phyloP scores from a whole-genome alignment of 2,113 vertebrate species.

The Plecotus auritus region DNA sequence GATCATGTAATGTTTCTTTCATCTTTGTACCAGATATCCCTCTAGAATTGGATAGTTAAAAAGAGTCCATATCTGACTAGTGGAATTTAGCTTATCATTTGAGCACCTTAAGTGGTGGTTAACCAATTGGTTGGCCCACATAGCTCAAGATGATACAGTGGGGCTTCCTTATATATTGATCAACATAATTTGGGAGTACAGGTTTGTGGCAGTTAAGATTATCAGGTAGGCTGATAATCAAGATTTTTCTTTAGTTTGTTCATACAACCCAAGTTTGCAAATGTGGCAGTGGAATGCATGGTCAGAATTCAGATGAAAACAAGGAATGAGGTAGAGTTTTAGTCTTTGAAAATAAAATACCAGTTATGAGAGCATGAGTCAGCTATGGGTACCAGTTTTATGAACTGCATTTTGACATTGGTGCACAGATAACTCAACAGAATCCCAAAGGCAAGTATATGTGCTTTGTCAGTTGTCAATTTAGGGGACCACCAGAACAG shows the following conservation, averaged over 20 bases:
- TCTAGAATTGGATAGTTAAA: not conserved
- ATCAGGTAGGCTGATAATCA: not conserved
- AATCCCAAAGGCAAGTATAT: not conserved
- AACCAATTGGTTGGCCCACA: not conserved
- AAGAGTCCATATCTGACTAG: not conserved
- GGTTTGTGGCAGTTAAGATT: not conserved
- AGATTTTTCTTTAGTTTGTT: not conserved
- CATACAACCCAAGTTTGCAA: not conserved
- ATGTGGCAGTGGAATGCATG: not conserved
- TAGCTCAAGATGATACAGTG: not conserved
- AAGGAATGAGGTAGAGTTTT: not conserved
- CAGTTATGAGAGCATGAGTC: not conserved
- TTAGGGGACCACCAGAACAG: not conserved
- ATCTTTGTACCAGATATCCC: not conserved
- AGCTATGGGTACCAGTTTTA: not conserved
- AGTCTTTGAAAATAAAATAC: not conserved
- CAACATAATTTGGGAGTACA: not conserved
- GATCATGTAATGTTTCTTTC: slow-evolving; percentile 23
- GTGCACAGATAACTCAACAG: not conserved
- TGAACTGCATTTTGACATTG: not conserved
- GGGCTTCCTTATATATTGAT: not conserved
- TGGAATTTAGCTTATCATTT: not conserved
- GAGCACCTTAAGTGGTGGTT: not conserved
- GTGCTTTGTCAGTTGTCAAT: not conserved
- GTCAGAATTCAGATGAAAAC: not conserved